Conservation (phyloP, 2,888 invertebrate species). For the Hypolimnas misippus region DNA sequence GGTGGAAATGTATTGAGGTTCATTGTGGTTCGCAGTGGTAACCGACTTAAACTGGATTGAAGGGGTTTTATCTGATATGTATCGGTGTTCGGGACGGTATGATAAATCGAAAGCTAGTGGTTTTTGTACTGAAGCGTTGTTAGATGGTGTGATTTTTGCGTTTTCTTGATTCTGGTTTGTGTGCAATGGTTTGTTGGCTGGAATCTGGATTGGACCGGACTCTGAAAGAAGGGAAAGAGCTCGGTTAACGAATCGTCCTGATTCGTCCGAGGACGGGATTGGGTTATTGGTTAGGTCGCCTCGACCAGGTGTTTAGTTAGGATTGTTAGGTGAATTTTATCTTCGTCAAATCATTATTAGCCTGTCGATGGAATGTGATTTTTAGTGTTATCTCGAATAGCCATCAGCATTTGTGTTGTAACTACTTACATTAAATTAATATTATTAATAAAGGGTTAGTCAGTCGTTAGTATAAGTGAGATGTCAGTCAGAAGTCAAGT, state of each 20-base stretch:
- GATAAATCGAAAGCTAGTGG: slow-evolving; percentile 33
- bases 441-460: slow-evolving; percentile 21
- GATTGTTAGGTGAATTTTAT: background rate
- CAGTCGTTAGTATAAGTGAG: slow-evolving; percentile 68
- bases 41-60: slow-evolving; percentile 16
- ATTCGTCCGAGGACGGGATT: slow-evolving; percentile 51
- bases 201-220: slow-evolving; percentile 50
- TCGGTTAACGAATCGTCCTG: slow-evolving; percentile 61
- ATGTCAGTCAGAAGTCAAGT: slow-evolving; percentile 65
- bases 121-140: slow-evolving; percentile 44
- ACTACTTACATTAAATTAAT: slow-evolving; percentile 12
- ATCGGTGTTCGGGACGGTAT: slow-evolving; percentile 18
- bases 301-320: background rate
- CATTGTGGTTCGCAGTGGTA: slow-evolving; percentile 15
- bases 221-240: slow-evolving; percentile 72
- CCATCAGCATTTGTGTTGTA: slow-evolving; percentile 14
- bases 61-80: slow-evolving; percentile 12
- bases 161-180: slow-evolving; percentile 47
- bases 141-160: slow-evolving; percentile 44
- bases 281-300: slow-evolving; percentile 10
- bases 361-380: background rate
- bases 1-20: slow-evolving; percentile 13
- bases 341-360: background rate
- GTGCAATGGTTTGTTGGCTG: slow-evolving; percentile 50
- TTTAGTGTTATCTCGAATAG: background rate